These are phyloP conservation scores for Choristoneura fumiferana DNA, from an alignment of 1,140 invertebrate species.

Conservation along the genomic window DNA sequence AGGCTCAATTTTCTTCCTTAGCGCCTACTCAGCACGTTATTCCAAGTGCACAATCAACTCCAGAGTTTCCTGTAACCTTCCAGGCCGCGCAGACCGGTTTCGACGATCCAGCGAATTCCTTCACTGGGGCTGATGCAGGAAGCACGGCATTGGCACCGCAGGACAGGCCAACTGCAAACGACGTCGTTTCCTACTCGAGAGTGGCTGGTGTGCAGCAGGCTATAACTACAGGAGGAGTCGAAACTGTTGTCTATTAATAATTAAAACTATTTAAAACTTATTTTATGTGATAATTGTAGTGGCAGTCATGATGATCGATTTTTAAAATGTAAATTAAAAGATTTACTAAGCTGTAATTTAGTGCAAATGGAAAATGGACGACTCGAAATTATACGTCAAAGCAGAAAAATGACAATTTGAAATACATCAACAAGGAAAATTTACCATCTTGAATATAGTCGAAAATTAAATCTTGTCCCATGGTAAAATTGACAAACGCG, in stretches of 20 bases:
- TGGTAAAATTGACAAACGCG: too few relatives aligned
- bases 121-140: conserved; percentile 39
- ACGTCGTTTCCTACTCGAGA: conserved; percentile 50
- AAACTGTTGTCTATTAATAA: conserved; percentile 48
- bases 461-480: too few relatives aligned
- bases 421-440: too few relatives aligned
- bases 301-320: too few relatives aligned
- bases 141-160: conserved; percentile 35
- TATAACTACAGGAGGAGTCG: conserved; percentile 48
- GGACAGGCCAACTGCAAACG: conserved; percentile 28
- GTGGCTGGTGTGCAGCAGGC: conserved; percentile 56
- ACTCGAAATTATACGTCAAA: too few relatives aligned
- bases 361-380: too few relatives aligned
- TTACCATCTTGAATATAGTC: too few relatives aligned
- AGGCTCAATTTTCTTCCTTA: conserved; percentile 37
- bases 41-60: conserved; percentile 33
- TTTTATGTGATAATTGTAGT: neutral
- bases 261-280: conserved; percentile 4
- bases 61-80: conserved; percentile 29
- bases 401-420: too few relatives aligned
- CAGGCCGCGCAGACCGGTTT: conserved; percentile 24
- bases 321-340: too few relatives aligned
- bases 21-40: conserved; percentile 23
- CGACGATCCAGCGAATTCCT: conserved; percentile 37
- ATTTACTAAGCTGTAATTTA: too few relatives aligned